phyloP scores from a whole-genome alignment of 2,888 invertebrate species.

The Scotopteryx bipunctaria region DNA sequence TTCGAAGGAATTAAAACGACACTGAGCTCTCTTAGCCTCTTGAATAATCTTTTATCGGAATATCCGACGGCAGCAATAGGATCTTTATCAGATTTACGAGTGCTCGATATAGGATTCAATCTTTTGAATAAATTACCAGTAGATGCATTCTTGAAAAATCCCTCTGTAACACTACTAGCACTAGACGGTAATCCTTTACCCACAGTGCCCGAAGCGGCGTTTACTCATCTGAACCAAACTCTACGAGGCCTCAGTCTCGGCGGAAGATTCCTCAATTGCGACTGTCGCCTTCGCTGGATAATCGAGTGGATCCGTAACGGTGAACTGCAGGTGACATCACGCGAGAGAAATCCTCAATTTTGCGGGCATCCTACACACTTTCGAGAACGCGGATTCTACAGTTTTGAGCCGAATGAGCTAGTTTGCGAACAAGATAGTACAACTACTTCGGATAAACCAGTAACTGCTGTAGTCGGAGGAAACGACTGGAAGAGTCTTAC shows the following conservation, averaged over 20 bases:
- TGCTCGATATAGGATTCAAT: constrained; percentile 96
- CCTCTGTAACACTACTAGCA: constrained; percentile 92
- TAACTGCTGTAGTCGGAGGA: constrained; percentile 40
- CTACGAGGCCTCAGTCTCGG: constrained; percentile 94
- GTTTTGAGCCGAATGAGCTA: constrained; percentile 91
- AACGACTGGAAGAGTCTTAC: constrained; percentile 54
- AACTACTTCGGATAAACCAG: constrained; percentile 51
- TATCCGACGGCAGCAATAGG: constrained; percentile 93
- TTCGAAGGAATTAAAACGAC: constrained; percentile 92
- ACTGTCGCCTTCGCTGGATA: constrained; percentile 94
- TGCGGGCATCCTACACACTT: constrained; percentile 93
- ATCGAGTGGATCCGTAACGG: constrained; percentile 94
- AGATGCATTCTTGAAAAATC: constrained; percentile 91
- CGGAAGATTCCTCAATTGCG: constrained; percentile 93
- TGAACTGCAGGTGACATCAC: constrained; percentile 95
- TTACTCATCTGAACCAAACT: constrained; percentile 91
- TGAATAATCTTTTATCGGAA: constrained; percentile 94
- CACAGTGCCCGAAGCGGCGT: constrained; percentile 91
- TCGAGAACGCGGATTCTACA: constrained; percentile 92
- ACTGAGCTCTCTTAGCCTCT: constrained; percentile 92
- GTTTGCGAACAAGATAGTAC: constrained; percentile 80
- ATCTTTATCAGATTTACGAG: constrained; percentile 90
- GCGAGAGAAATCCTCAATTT: constrained; percentile 96
- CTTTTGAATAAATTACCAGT: constrained; percentile 91
- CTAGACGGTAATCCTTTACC: constrained; percentile 95